Percentiles rank a stretch among this genome's conserved stretches.
Conservation (phyloP, 1,140 invertebrate genomes). For the Rhopalosiphum maidis region DNA sequence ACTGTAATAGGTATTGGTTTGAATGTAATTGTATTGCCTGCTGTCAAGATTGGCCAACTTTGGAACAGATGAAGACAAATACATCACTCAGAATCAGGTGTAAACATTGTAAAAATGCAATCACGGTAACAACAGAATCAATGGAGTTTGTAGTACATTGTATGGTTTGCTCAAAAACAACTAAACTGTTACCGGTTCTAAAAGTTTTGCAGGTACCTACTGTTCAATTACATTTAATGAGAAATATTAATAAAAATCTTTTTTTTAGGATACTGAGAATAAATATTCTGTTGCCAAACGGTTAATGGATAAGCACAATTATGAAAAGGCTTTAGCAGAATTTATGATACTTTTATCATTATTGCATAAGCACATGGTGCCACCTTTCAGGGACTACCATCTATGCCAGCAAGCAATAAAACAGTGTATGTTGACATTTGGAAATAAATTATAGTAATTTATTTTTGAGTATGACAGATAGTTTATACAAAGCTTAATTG, state of each 20-base stretch:
- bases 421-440: constrained; percentile 73
- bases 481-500: constrained; percentile 44
- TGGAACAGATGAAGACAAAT: constrained; percentile 72
- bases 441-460: constrained; percentile 65
- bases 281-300: constrained; percentile 72
- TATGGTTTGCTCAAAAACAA: constrained; percentile 72
- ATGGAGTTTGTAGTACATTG: constrained; percentile 76
- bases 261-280: constrained; percentile 75
- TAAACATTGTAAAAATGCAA: constrained; percentile 68
- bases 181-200: constrained; percentile 78
- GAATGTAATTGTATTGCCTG: constrained; percentile 85
- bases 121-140: constrained; percentile 70
- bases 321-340: constrained; percentile 71
- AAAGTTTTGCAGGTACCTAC: constrained; percentile 68
- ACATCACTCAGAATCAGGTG: constrained; percentile 66
- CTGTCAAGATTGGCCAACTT: constrained; percentile 80
- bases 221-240: background rate
- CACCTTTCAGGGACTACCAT: constrained; percentile 82
- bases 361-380: constrained; percentile 73
- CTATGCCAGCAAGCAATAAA: constrained; percentile 81
- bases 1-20: constrained; percentile 79
- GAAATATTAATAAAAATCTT: background rate
- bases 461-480: background rate
- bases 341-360: constrained; percentile 72
- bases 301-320: constrained; percentile 71